These are phyloP conservation scores for Panopea generosa DNA, from an alignment of 2,888 invertebrate genomes.

Conservation along the genomic window DNA sequence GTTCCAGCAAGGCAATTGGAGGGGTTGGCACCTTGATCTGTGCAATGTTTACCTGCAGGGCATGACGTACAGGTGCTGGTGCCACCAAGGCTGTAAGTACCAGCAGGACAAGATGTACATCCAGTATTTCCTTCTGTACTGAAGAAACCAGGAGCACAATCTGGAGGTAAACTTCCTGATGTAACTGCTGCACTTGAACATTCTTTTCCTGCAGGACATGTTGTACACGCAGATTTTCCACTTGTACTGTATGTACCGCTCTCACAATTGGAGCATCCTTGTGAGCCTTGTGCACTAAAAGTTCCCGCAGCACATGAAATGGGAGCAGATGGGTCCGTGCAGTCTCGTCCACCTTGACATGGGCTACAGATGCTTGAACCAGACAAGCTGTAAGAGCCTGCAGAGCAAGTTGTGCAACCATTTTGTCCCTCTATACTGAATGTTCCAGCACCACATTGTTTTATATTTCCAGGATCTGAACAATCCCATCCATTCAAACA, in stretches of 20 bases:
- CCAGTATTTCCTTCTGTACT: constrained; percentile 54
- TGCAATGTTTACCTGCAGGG: constrained; percentile 59
- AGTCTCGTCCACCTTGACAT: constrained; percentile 50
- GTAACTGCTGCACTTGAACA: constrained; percentile 56
- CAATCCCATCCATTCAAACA: constrained; percentile 76
- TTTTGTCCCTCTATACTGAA: constrained; percentile 58
- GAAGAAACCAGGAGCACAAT: constrained; percentile 66
- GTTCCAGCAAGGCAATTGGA: constrained; percentile 55
- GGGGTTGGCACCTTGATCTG: constrained; percentile 20
- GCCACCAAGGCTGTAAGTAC: constrained; percentile 63
- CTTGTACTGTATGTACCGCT: constrained; percentile 63
- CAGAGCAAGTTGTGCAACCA: constrained; percentile 58
- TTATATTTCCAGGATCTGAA: constrained; percentile 26
- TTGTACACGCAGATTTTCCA: constrained; percentile 64
- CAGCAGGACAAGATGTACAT: constrained; percentile 61
- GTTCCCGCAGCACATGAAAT: constrained; percentile 57
- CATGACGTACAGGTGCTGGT: constrained; percentile 59
- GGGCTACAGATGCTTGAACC: constrained; percentile 47
- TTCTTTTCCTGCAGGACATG: constrained; percentile 71
- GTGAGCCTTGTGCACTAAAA: constrained; percentile 62
- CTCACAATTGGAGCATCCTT: constrained; percentile 65
- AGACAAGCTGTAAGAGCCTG: constrained; percentile 71
- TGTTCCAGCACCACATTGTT: constrained; percentile 57
- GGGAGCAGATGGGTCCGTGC: constrained; percentile 13
- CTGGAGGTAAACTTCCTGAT: constrained; percentile 31